phyloP scores from a whole-genome alignment of 2,113 vertebrate genomes.

The Mionectes macconnelli region DNA sequence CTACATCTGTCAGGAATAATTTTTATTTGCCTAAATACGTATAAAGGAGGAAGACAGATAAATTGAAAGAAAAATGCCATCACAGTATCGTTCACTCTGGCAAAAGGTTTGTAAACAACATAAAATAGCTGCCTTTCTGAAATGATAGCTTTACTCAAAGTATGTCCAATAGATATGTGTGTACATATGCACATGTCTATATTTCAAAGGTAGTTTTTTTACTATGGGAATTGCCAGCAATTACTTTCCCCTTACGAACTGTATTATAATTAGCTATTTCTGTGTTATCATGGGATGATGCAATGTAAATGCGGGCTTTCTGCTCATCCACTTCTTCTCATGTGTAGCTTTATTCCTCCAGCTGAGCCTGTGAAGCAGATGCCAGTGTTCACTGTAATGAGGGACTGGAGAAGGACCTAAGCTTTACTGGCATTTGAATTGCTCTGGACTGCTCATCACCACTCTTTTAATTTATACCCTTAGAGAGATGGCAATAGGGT shows the following conservation, averaged over 20 bases:
- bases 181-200: not conserved
- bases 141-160: slow-evolving; percentile 15
- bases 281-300: slow-evolving; percentile 67
- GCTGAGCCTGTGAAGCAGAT: slow-evolving; percentile 60
- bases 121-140: slow-evolving; percentile 58
- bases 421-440: slow-evolving; percentile 74
- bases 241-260: slow-evolving; percentile 15
- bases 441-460: slow-evolving; percentile 73
- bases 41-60: slow-evolving; percentile 59
- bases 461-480: slow-evolving; percentile 76
- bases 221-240: slow-evolving; percentile 45
- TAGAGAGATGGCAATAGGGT: slow-evolving; percentile 73
- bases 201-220: slow-evolving; percentile 35
- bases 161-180: not conserved
- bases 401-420: slow-evolving; percentile 68
- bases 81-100: slow-evolving; percentile 37
- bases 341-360: slow-evolving; percentile 69
- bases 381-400: slow-evolving; percentile 68
- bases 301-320: slow-evolving; percentile 68
- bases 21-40: slow-evolving; percentile 72
- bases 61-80: slow-evolving; percentile 67
- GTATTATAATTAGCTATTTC: slow-evolving; percentile 62
- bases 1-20: slow-evolving; percentile 60
- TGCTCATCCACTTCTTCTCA: slow-evolving; percentile 60
- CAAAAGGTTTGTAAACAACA: slow-evolving; percentile 64